These are phyloP conservation scores for Aegithalos caudatus DNA, from an alignment of 2,113 vertebrate species.

Conservation along the genomic window DNA sequence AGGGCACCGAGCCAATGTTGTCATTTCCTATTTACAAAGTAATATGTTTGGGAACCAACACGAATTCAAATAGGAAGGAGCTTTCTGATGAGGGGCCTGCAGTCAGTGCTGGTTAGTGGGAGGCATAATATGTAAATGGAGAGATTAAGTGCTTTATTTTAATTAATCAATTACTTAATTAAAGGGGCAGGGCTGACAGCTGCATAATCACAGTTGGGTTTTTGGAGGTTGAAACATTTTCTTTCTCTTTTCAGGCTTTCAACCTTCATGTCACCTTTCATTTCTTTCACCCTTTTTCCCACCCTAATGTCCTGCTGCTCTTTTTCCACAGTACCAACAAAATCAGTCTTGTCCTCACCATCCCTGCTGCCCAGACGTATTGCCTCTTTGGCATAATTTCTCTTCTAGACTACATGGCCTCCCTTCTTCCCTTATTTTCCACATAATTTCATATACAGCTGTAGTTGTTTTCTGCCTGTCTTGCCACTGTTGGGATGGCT, in stretches of 20 bases:
- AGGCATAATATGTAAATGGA: constrained; percentile 55
- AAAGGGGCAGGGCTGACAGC: constrained; percentile 58
- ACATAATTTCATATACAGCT: background rate
- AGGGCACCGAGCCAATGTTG: constrained; percentile 62
- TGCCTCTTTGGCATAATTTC: background rate
- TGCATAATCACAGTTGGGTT: constrained; percentile 48
- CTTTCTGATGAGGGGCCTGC: background rate
- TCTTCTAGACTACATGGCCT: background rate
- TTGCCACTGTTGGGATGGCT: background rate
- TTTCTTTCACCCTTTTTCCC: background rate
- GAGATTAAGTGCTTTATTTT: constrained; percentile 69
- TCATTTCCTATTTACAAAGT: constrained; percentile 69
- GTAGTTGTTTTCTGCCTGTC: background rate
- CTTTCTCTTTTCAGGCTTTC: constrained; percentile 22
- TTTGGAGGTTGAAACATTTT: constrained; percentile 29
- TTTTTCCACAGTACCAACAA: background rate
- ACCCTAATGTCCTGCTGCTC: background rate
- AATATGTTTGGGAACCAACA: constrained; percentile 62
- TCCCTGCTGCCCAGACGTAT: background rate
- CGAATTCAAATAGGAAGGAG: constrained; percentile 47
- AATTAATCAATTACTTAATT: constrained; percentile 71
- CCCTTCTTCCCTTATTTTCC: background rate
- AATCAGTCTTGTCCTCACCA: background rate
- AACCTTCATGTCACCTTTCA: constrained; percentile 10
- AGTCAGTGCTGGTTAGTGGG: constrained; percentile 7